Evolutionary conservation across 37 sponge, comb jelly and placozoan genomes (phyloP).

Genomic region (Dysidea cf. avara): DNA sequence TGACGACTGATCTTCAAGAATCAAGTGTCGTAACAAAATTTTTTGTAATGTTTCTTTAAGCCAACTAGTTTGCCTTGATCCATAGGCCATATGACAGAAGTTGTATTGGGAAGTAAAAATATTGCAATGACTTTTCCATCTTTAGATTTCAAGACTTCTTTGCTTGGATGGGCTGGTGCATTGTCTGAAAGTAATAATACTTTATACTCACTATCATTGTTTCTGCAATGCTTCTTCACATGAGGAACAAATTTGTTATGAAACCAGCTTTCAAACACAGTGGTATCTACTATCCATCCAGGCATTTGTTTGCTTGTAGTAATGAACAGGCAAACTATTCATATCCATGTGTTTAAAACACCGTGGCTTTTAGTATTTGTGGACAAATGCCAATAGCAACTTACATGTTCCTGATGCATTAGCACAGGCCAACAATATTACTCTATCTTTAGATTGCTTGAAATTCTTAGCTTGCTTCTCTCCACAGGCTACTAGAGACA

Average conservation of each 20-base stretch:
- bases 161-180: conserved; percentile 61
- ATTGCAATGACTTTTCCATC: conserved; percentile 50
- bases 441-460: no score
- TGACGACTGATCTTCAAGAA: conserved; percentile 79
- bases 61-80: conserved; percentile 66
- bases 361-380: conserved; percentile 57
- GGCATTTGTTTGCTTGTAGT: conserved; percentile 62
- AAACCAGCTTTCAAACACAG: no score
- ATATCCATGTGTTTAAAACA: conserved; percentile 45
- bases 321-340: conserved; percentile 47
- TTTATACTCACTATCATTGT: conserved; percentile 37
- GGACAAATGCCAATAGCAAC: conserved; percentile 55
- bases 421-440: no score
- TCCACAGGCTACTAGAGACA: no score
- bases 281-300: conserved; percentile 63
- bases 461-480: no score
- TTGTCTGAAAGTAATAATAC: conserved; percentile 61
- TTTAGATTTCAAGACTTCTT: conserved; percentile 33
- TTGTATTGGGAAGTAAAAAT: conserved; percentile 72
- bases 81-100: conserved; percentile 74
- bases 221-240: no score
- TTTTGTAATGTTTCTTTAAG: conserved; percentile 55
- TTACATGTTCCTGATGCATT: no score
- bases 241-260: no score
- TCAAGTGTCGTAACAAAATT: conserved; percentile 47